Base-by-base conservation (phyloP, 1,140 invertebrate species). In the Pantala flavescens region DNA sequence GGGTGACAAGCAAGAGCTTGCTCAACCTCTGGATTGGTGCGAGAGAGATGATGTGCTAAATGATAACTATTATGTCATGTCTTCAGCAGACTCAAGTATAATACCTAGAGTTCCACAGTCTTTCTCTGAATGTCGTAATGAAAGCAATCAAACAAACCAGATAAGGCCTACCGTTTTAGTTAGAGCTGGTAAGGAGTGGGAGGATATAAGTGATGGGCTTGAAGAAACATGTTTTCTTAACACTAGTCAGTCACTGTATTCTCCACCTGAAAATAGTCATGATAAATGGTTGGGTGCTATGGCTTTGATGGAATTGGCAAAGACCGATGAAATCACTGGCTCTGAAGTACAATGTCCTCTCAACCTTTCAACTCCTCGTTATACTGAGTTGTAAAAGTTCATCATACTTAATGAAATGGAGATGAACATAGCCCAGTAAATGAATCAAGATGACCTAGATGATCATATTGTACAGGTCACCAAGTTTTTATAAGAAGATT, bases 221-320 rank as follows among this genome's bases (percentile, higher is more conserved):
- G 49, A 63, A 19, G 49, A 63, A 19, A 63, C 49, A 19, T 63
- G 49, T 12, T 63, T 63, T 21, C n/a, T 63, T 63, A 63, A 63
- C 5, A 7, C 49, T 19, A 63, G 49, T 63, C 49, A 16, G n/a
- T 63, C 49, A 63, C n/a, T 63, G 12, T 63, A 63, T 73, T 79
- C 80, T 12, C 73, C 80, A 23, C 81, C 81, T 0, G 84, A 85
- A 71, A 83, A 84, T 73, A 84, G 49, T 21, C 49, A 84, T 78
- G 84, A 88, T 55, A 85, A 87, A 77, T 86, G 86, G 84, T 78
- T 88, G 19, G 87, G 88, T 24, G 89, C 90, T 24, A 83, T 91
- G 76, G 89, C 90, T 42, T 81, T 91, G 0, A 89, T 90, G 80
- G 87, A 90, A 81, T 79, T 91, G 24, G 84, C 87, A 7, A 83